Evolutionary conservation across 2,888 invertebrate species (phyloP), one percentile per base, ranked within the genome.

Genomic region (Drosophila multiciliata): DNA sequence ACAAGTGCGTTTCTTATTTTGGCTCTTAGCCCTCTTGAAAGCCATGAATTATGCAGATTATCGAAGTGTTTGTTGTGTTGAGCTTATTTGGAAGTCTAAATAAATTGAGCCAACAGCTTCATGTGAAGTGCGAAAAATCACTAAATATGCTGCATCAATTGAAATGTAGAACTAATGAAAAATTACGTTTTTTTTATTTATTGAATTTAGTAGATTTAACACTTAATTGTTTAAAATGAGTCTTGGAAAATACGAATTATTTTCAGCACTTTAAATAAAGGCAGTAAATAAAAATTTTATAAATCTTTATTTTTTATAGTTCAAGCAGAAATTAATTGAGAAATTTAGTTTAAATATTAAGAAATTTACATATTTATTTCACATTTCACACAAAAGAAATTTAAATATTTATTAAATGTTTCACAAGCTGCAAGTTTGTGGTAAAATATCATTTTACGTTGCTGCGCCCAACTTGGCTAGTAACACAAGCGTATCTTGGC

Each of bases 1-100:
- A 75, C 42, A 69, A 73, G 76, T 78, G 68, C 60, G n/a, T 69
- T 63, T 42, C 40, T 36, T 59, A 68, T 62, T 38, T 55, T 63
- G 49, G 65, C 58, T 53, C 48, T 49, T 38, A 53, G 42, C 40
- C 52, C 52, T 29, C 70, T 78, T 32, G 52, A 45, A 17, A 29
- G 55, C 33, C 15, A 33, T 55, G 38, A 68, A 63, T 61, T 62
- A 33, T 45, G 32, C 26, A 52, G 77, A 72, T 76, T 61, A 74
- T 78, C 74, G 74, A 78, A 66, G 35, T 66, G 53, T 29, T 48
- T 50, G 40, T 26, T 63, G 57, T 61, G 29, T 64, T 36, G 50
- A 48, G 9, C 66, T 38, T 38, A 78, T 65, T 66, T 52, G 66
- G 71, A 62, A 75, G 62, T 71, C 50, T 36, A 11, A 38, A 48